Percentiles rank a stretch among this genome's conserved stretches.
phyloP scores from a whole-genome alignment of 1,140 invertebrate genomes.

The Drosophila auraria region DNA sequence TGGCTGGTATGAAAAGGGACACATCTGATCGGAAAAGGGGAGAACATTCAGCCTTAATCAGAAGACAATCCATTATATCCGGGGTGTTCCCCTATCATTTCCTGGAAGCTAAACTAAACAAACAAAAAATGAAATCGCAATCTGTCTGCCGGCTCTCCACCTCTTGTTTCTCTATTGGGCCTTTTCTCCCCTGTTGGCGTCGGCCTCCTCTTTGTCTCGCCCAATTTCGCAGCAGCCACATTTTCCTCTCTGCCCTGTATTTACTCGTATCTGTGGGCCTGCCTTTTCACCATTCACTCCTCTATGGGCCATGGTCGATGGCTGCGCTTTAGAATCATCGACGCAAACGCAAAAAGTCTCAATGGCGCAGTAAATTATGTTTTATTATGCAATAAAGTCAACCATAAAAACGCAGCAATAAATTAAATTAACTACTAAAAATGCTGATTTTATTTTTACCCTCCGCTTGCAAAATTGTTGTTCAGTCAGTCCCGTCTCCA shows the following conservation, averaged over 20 bases:
- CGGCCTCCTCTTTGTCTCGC: conserved; percentile 29
- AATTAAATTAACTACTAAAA: conserved; percentile 85
- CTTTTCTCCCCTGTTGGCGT: conserved; percentile 10
- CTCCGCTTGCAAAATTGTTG: conserved; percentile 54
- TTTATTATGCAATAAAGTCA: conserved; percentile 85
- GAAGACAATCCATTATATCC: conserved; percentile 23
- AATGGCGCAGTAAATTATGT: conserved; percentile 85
- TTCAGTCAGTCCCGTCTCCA: conserved; percentile 4
- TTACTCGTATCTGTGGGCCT: conserved; percentile 9
- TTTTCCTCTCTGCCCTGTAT: background rate
- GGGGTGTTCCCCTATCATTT: conserved; percentile 17
- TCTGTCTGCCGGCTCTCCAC: conserved; percentile 27
- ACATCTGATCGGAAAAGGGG: background rate
- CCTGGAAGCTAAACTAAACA: conserved; percentile 12
- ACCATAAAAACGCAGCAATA: conserved; percentile 85
- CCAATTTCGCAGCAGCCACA: conserved; percentile 36
- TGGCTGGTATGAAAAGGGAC: background rate
- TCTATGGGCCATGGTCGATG: conserved; percentile 54
- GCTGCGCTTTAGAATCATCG: conserved; percentile 80
- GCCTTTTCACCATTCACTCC: conserved; percentile 22
- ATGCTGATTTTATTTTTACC: conserved; percentile 83
- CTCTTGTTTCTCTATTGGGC: background rate
- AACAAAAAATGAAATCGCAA: conserved; percentile 47
- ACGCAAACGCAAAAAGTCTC: conserved; percentile 83
- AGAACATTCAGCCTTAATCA: conserved; percentile 38